A percentile compares a stretch with the other conserved stretches of the same genome.
These are phyloP conservation scores for Tangara arthus DNA, from an alignment of 2,797 vertebrate species.

Conservation along the genomic window DNA sequence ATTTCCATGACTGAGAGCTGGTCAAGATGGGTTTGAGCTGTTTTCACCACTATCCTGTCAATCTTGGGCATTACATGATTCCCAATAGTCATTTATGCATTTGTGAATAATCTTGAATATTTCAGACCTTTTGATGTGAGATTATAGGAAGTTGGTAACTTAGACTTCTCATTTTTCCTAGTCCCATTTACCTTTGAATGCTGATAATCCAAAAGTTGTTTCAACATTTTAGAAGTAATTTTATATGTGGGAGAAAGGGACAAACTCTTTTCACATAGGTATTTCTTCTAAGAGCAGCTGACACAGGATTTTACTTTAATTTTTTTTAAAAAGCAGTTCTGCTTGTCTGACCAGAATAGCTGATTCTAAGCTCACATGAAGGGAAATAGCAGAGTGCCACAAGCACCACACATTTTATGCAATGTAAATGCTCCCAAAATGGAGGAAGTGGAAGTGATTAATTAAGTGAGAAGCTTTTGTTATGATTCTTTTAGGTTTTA, in stretches of 20 bases:
- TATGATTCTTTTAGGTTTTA: constrained; percentile 64
- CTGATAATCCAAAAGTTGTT: not conserved
- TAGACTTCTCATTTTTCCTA: not conserved
- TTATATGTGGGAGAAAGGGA: not conserved
- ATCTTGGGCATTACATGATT: not conserved
- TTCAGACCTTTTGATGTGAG: not conserved
- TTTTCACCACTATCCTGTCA: not conserved
- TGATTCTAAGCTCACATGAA: not conserved
- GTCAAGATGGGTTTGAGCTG: not conserved
- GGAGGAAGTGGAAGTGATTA: constrained; percentile 42
- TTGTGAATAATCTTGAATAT: not conserved
- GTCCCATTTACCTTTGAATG: not conserved
- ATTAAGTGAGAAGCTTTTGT: constrained; percentile 62
- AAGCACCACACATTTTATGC: not conserved
- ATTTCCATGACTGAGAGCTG: not conserved
- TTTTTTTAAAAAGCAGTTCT: not conserved
- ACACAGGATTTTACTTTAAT: not conserved
- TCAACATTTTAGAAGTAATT: not conserved
- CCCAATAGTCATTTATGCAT: not conserved
- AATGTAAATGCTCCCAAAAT: constrained; percentile 8
- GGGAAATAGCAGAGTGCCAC: not conserved
- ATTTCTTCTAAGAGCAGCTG: not conserved
- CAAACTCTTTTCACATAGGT: not conserved
- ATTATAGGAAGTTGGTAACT: not conserved
- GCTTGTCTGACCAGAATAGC: not conserved